These are phyloP conservation scores for Pipistrellus pipistrellus DNA, from an alignment of 2,797 vertebrate species.

Conservation along the genomic window DNA sequence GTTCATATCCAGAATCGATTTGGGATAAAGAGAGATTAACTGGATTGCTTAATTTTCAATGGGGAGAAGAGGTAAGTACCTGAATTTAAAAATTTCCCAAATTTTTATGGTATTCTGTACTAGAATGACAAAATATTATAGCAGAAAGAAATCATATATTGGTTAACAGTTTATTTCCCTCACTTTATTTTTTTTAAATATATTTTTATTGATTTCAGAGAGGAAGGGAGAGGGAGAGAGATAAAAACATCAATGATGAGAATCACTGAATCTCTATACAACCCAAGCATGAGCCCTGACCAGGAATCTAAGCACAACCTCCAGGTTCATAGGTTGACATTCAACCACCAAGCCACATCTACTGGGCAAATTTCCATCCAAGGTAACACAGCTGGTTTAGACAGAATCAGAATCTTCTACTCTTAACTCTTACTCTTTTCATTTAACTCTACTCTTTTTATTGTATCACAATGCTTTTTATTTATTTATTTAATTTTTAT, in stretches of 20 bases:
- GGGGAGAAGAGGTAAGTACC: background rate
- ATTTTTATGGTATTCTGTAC: background rate
- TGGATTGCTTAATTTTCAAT: conserved; percentile 17
- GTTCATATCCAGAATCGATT: background rate
- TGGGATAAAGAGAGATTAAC: background rate
- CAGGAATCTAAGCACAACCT: no score
- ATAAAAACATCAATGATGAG: no score
- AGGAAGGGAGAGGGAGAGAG: no score
- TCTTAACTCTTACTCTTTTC: conserved; percentile 22
- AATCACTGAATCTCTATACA: no score
- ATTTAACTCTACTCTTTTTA: conserved; percentile 13
- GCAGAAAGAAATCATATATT: conserved; percentile 1
- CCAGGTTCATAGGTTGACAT: no score
- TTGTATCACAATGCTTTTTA: conserved; percentile 2
- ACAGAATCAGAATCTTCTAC: conserved; percentile 11
- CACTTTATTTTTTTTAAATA: background rate
- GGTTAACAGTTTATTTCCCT: conserved; percentile 13
- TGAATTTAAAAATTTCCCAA: conserved; percentile 40
- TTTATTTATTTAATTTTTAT: background rate
- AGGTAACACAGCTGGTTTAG: background rate
- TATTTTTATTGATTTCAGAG: no score
- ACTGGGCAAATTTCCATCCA: background rate
- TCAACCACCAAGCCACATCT: no score
- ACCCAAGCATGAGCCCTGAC: no score
- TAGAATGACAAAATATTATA: conserved; percentile 19